Conservation (phyloP, 37 sponge, comb jelly and placozoan species). For the Axinella damicornis region DNA sequence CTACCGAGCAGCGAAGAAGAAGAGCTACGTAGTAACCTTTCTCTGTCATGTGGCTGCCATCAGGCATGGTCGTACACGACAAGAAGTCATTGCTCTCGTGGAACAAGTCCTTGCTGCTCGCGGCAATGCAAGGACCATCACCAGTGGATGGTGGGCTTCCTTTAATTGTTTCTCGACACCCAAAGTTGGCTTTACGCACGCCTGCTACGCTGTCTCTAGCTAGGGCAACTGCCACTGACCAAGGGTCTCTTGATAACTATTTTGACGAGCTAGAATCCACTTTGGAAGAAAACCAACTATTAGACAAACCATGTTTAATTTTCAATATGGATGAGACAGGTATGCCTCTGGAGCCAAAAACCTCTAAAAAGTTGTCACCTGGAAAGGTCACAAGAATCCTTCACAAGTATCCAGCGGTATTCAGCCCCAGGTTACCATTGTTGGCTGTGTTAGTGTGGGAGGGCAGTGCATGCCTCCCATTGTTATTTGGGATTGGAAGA, state of each 20-base stretch:
- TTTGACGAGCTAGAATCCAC: conserved; percentile 22
- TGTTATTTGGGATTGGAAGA: conserved; percentile 41
- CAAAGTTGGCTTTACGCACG: conserved; percentile 5
- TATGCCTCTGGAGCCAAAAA: conserved; percentile 15
- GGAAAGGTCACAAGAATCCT: conserved; percentile 28
- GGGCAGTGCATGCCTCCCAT: conserved; percentile 49
- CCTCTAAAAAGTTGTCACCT: conserved; percentile 12
- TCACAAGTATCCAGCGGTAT: conserved; percentile 12
- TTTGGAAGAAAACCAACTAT: conserved; percentile 1
- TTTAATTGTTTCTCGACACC: neutral
- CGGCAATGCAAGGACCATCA: neutral
- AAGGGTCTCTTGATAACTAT: neutral
- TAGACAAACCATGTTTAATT: neutral
- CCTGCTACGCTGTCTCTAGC: conserved; percentile 18
- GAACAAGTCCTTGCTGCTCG: conserved; percentile 13
- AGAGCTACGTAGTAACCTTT: conserved; percentile 27
- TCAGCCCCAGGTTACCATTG: conserved; percentile 33
- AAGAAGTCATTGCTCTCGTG: conserved; percentile 17
- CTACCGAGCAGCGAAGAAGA: conserved; percentile 8
- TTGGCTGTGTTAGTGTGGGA: conserved; percentile 47
- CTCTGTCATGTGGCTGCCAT: neutral
- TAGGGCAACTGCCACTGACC: conserved; percentile 10
- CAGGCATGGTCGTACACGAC: conserved; percentile 22
- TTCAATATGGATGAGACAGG: conserved; percentile 46
- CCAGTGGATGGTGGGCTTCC: conserved; percentile 1